phyloP scores from a whole-genome alignment of 1,140 invertebrate genomes.

The Apis cerana region DNA sequence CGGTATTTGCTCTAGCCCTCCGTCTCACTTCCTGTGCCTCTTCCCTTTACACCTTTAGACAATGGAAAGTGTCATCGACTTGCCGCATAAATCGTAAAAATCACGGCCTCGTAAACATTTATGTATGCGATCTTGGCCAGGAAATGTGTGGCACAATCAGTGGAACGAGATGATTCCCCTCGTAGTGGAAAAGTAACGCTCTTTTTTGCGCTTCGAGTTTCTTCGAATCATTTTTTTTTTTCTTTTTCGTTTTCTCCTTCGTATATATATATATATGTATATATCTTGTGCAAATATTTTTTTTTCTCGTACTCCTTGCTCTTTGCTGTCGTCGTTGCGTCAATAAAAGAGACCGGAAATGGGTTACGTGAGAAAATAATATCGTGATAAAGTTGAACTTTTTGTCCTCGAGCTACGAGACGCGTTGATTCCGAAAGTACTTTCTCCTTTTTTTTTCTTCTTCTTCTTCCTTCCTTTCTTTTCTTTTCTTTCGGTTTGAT shows the following conservation, averaged over 20 bases:
- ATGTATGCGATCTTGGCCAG: no score
- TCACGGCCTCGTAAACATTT: no score
- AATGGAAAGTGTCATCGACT: not conserved
- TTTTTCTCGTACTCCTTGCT: not conserved
- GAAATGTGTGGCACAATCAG: no score
- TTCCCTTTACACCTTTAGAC: not conserved
- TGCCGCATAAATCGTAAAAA: not conserved
- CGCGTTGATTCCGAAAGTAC: not conserved
- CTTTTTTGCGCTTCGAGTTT: no score
- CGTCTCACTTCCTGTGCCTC: not conserved
- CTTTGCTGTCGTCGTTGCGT: not conserved
- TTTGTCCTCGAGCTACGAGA: not conserved
- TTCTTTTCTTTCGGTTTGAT: not conserved
- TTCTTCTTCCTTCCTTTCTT: not conserved
- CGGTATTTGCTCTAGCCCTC: not conserved
- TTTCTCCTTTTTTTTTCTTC: not conserved
- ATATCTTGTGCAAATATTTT: not conserved
- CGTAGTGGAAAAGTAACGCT: no score
- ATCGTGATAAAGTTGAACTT: not conserved
- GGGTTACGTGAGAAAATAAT: slow-evolving; percentile 3
- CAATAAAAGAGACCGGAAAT: slow-evolving; percentile 20
- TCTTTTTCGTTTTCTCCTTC: no score
- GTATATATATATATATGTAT: no score
- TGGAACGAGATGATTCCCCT: no score
- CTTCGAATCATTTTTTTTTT: no score